Evolutionary conservation across 2,113 vertebrate genomes (phyloP).

Genomic region (Nerophis ophidion): DNA sequence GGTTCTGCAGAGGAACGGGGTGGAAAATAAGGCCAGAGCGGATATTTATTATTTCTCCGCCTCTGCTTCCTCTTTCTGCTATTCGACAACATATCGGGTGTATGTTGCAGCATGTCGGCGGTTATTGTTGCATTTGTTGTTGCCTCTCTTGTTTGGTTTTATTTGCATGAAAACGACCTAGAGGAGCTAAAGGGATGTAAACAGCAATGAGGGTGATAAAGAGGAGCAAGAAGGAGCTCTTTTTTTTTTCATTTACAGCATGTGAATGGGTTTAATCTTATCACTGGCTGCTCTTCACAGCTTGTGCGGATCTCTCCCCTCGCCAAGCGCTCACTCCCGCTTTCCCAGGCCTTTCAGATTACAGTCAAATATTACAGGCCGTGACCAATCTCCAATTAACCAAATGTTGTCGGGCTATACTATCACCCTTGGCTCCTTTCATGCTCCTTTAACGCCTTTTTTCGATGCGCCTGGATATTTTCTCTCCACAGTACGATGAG

Average conservation of each 20-base stretch:
- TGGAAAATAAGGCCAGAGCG: slow-evolving; percentile 58
- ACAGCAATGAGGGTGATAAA: slow-evolving; percentile 50
- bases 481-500: slow-evolving; percentile 51
- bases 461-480: slow-evolving; percentile 59
- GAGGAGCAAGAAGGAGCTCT: slow-evolving; percentile 7
- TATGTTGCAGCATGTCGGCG: slow-evolving; percentile 20
- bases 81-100: slow-evolving; percentile 29
- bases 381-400: slow-evolving; percentile 77
- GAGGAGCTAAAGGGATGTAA: slow-evolving; percentile 32
- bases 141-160: slow-evolving; percentile 20
- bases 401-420: slow-evolving; percentile 70
- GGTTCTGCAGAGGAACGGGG: slow-evolving; percentile 56
- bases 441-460: slow-evolving; percentile 66
- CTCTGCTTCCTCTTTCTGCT: slow-evolving; percentile 53
- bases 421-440: slow-evolving; percentile 69
- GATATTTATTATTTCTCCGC: slow-evolving; percentile 57
- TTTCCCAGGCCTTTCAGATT: slow-evolving; percentile 72
- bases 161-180: slow-evolving; percentile 51
- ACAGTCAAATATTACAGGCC: slow-evolving; percentile 72
- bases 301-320: slow-evolving; percentile 57
- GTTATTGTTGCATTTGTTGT: slow-evolving; percentile 30
- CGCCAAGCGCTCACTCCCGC: slow-evolving; percentile 49
- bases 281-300: slow-evolving; percentile 63
- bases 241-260: slow-evolving; percentile 12
- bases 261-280: slow-evolving; percentile 70